Evolutionary conservation across 1,140 invertebrate species (phyloP), one percentile per base, ranked within the genome.

Genomic region (Drosophila sp.): DNA sequence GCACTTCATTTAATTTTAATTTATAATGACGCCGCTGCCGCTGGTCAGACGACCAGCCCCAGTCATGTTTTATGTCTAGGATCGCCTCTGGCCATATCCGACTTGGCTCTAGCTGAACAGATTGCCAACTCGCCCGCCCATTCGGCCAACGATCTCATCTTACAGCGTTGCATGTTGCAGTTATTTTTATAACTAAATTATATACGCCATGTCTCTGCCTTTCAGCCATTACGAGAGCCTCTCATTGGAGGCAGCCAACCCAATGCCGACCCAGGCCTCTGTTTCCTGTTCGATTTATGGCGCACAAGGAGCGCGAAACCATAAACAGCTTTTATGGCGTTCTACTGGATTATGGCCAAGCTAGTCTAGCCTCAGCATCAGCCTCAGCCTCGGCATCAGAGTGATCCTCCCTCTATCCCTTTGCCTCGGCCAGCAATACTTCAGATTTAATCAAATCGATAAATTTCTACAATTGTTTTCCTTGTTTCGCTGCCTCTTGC

Each of bases 181-280:
- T 90, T 90, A 89, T 90, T 90, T 90, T 90, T 90, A 90, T 90
- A 90, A 90, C 87, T 90, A 90, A 90, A 90, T 90, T 90, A 90
- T 90, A 90, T 90, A 90, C 80, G 89, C 77, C 63, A 54, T 58
- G 73, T 79, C 79, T 36, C 32, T 50, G 27, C n/a, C 40, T 21
- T 29, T 18, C 46, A 18, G 54, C 54, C 77, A 41, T 40, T n/a
- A n/a, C 4, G 2, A 11, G 6, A 27, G 25, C 6, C 21, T 43
- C 40, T 43, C 34, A 36, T 36, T 16, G 16, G 32, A 54, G 51
- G 34, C 64, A 62, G 74, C 41, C 74, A 46, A 27, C 9, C 38
- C 18, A 11, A 50, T 27, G 69, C 48, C 14, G 21, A 11, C 27
- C 45, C 18, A 21, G 41, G 63, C 66, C 54, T 83, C 76, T 51